A percentile compares a stretch with the other conserved stretches of the same genome.
Conservation (phyloP, 2,797 vertebrate genomes). For the Gobionotothen gibberifrons region DNA sequence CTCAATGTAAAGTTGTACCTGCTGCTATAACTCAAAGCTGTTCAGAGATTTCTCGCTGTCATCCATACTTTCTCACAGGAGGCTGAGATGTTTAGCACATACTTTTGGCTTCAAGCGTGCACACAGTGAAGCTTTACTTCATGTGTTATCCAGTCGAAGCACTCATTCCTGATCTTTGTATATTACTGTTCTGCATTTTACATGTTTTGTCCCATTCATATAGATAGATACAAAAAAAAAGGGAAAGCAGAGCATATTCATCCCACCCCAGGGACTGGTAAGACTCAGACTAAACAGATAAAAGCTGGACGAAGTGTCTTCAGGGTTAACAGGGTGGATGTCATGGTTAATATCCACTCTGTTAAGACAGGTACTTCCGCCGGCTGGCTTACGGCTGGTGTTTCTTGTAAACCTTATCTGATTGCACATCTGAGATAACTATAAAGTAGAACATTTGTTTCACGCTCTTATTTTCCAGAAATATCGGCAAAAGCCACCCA, state of each 20-base stretch:
- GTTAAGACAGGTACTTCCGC: constrained; percentile 68
- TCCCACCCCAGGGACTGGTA: not conserved
- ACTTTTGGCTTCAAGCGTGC: not conserved
- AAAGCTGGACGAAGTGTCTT: too few species aligned
- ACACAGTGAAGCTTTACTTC: not conserved
- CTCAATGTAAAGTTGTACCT: not conserved
- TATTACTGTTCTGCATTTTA: not conserved
- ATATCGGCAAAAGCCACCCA: not conserved
- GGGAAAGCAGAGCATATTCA: not conserved
- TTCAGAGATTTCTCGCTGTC: constrained; percentile 24
- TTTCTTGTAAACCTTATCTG: not conserved
- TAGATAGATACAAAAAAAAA: not conserved
- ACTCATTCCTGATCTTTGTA: not conserved
- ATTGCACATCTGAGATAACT: too few species aligned
- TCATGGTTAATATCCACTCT: constrained; percentile 3
- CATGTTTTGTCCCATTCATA: not conserved
- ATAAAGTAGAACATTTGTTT: too few species aligned
- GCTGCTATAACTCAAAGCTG: constrained; percentile 13
- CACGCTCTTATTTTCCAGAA: too few species aligned
- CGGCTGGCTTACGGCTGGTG: not conserved
- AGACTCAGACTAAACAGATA: constrained; percentile 8
- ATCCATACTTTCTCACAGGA: constrained; percentile 29
- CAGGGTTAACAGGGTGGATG: too few species aligned
- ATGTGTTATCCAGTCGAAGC: not conserved
- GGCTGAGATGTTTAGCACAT: constrained; percentile 45